Evolutionary conservation across 2,888 invertebrate genomes (phyloP).

Genomic region (Drosophila pegasa): DNA sequence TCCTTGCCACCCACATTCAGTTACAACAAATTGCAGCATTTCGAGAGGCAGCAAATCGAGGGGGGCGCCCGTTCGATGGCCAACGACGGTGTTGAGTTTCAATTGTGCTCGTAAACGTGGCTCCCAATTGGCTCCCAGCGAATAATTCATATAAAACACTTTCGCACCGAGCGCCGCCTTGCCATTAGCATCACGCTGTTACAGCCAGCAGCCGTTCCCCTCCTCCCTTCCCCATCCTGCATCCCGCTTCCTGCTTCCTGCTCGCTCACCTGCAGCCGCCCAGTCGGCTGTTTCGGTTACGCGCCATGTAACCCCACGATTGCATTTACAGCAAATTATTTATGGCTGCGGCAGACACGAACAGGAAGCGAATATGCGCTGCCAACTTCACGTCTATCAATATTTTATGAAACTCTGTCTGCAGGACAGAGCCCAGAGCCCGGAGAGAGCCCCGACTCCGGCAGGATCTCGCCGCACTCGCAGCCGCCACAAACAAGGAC

Average conservation of each 20-base stretch:
- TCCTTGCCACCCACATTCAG: slow-evolving; percentile 20
- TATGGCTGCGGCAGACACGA: slow-evolving; percentile 81
- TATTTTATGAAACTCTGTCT: slow-evolving; percentile 80
- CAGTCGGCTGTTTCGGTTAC: slow-evolving; percentile 39
- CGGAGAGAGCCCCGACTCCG: neutral
- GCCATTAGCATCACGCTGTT: slow-evolving; percentile 74
- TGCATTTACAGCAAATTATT: slow-evolving; percentile 81
- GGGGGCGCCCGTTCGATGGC: slow-evolving; percentile 49
- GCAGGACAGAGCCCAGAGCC: slow-evolving; percentile 48
- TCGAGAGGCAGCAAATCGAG: slow-evolving; percentile 58
- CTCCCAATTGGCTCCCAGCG: slow-evolving; percentile 77
- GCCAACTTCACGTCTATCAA: slow-evolving; percentile 81
- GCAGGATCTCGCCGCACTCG: slow-evolving; percentile 14
- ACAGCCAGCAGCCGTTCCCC: neutral
- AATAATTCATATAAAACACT: slow-evolving; percentile 81
- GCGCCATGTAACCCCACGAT: slow-evolving; percentile 75
- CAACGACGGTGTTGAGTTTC: slow-evolving; percentile 67
- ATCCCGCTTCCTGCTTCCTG: neutral
- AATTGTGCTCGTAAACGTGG: slow-evolving; percentile 80
- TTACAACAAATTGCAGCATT: slow-evolving; percentile 71
- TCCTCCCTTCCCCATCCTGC: neutral
- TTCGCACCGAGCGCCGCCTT: slow-evolving; percentile 70
- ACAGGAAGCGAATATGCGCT: slow-evolving; percentile 78
- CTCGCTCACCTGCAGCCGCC: slow-evolving; percentile 11
- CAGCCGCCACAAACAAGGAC: slow-evolving; percentile 50